phyloP scores from a whole-genome alignment of 2,113 vertebrate genomes.

The Myiozetetes cayanensis region DNA sequence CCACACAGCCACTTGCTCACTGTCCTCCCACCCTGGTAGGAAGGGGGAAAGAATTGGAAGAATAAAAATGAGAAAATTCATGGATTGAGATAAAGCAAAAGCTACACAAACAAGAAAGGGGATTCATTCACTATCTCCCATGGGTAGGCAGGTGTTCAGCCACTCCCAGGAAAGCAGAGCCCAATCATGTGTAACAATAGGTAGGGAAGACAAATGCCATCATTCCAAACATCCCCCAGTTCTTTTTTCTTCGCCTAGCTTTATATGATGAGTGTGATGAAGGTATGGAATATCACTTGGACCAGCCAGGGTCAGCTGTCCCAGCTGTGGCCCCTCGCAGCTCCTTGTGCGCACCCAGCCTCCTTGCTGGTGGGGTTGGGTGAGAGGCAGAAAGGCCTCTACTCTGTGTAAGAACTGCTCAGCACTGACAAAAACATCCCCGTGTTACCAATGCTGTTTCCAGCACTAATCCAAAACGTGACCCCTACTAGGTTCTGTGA shows the following conservation, averaged over 20 bases:
- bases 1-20: not conserved
- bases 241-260: not conserved
- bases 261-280: not conserved
- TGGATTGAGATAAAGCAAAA: not conserved
- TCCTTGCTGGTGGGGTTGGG: not conserved
- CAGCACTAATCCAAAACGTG: not conserved
- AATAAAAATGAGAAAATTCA: not conserved
- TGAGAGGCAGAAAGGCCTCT: not conserved
- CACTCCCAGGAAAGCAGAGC: not conserved
- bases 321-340: not conserved
- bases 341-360: not conserved
- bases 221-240: not conserved
- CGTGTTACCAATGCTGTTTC: not conserved
- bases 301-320: not conserved
- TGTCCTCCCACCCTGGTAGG: not conserved
- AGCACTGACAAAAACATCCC: not conserved
- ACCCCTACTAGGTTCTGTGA: not conserved
- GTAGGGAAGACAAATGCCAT: not conserved
- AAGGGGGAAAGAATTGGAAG: not conserved
- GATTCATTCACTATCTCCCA: not conserved
- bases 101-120: not conserved
- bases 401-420: not conserved
- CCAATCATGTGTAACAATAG: accelerated
- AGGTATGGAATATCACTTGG: not conserved
- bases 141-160: not conserved